phyloP scores from a whole-genome alignment of 2,797 vertebrate genomes.

The Sarcophilus harrisii region DNA sequence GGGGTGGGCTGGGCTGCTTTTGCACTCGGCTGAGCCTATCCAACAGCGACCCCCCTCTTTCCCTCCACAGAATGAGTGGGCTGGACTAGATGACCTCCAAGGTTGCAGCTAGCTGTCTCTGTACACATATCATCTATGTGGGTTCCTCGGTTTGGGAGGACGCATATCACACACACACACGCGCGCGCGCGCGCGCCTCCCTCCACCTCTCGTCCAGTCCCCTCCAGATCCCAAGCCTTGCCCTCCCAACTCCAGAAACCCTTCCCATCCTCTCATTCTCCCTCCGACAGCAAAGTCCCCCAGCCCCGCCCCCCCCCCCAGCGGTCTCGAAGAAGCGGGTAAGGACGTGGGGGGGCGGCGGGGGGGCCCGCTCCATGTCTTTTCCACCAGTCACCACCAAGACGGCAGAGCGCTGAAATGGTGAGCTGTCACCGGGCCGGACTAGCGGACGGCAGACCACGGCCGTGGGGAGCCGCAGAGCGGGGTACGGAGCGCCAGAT shows the following conservation, averaged over 20 bases:
- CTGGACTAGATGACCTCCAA: neutral
- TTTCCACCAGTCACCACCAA: neutral
- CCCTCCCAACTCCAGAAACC: neutral
- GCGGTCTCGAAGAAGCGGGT: neutral
- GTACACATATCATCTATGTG: neutral
- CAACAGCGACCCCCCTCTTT: conserved; percentile 42
- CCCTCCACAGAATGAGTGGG: neutral
- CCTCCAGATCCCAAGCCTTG: neutral
- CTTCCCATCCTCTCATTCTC: neutral
- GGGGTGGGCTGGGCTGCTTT: neutral
- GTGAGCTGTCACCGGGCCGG: neutral
- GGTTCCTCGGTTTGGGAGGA: neutral
- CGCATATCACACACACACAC: too few species aligned
- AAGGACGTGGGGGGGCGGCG: conserved; percentile 12
- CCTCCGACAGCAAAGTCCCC: neutral
- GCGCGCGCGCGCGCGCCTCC: neutral
- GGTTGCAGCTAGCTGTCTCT: neutral
- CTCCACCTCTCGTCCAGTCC: too few species aligned
- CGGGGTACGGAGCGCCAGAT: neutral
- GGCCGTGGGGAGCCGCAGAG: conserved; percentile 50
- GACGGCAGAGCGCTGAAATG: neutral
- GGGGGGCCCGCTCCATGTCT: neutral
- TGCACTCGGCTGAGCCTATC: neutral
- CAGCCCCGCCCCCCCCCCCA: conserved; percentile 11
- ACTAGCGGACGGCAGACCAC: neutral